A percentile compares a stretch with the other conserved stretches of the same genome.
Conservation (phyloP, 2,888 invertebrate genomes). For the Alloscopus bannaensis region DNA sequence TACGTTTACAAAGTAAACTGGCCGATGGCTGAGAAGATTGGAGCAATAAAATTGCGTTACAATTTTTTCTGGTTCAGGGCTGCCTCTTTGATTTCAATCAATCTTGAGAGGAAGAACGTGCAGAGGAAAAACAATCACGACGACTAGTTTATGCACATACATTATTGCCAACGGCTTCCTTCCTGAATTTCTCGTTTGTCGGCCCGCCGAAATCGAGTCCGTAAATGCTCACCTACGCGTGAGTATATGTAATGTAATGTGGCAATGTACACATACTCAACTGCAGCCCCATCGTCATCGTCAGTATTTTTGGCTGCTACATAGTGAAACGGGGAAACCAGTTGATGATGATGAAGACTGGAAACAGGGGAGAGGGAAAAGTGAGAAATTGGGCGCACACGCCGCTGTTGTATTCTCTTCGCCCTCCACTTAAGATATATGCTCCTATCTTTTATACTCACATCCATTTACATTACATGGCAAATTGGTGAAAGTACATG, state of each 20-base stretch:
- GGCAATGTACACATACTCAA: background rate
- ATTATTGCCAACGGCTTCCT: conserved; percentile 46
- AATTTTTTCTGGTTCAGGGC: too few species aligned
- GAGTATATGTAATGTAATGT: background rate
- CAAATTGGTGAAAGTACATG: conserved; percentile 18
- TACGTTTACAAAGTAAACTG: too few species aligned
- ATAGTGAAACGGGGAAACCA: background rate
- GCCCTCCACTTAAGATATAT: background rate
- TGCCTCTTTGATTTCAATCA: conserved; percentile 60
- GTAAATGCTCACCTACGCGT: background rate
- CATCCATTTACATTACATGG: background rate
- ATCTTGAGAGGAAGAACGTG: conserved; percentile 49
- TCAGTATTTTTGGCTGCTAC: background rate
- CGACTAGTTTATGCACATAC: conserved; percentile 16
- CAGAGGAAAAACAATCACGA: conserved; percentile 42
- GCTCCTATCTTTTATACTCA: background rate
- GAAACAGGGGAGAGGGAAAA: background rate
- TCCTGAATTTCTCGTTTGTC: conserved; percentile 18
- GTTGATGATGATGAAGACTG: background rate
- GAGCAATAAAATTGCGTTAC: conserved; percentile 56
- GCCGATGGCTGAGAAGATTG: conserved; percentile 2
- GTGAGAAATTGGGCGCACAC: background rate
- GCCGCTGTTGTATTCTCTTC: too few species aligned
- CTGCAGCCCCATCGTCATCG: background rate
- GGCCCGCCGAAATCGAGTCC: conserved; percentile 2